Conservation (phyloP, 2,888 invertebrate genomes). For the Eudasyphora cyanicolor region DNA sequence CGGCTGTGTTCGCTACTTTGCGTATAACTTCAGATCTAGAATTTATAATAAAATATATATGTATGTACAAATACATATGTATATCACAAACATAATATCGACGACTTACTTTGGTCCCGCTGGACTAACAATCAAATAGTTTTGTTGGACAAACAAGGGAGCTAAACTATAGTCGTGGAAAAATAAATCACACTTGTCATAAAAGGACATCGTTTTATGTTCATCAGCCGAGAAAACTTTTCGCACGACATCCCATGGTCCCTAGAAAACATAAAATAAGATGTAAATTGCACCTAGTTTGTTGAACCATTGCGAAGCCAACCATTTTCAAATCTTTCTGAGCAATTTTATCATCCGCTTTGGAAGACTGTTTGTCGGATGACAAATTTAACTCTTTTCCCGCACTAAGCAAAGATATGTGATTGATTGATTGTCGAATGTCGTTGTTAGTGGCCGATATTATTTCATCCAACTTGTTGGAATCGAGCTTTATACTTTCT, state of each 20-base stretch:
- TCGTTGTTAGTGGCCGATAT: slow-evolving; percentile 95
- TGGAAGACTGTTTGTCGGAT: slow-evolving; percentile 81
- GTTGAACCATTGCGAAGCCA: slow-evolving; percentile 53
- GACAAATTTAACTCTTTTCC: slow-evolving; percentile 80
- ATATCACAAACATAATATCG: background rate
- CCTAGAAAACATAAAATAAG: slow-evolving; percentile 81
- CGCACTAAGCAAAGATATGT: slow-evolving; percentile 90
- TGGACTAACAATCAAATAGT: slow-evolving; percentile 92
- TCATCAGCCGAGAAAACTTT: slow-evolving; percentile 92
- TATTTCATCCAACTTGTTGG: slow-evolving; percentile 89
- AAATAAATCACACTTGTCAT: slow-evolving; percentile 94
- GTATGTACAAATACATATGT: background rate
- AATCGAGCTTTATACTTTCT: slow-evolving; percentile 90
- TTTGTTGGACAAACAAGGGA: slow-evolving; percentile 99
- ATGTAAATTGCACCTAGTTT: slow-evolving; percentile 3
- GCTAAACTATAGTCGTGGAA: slow-evolving; percentile 98
- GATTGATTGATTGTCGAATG: slow-evolving; percentile 94
- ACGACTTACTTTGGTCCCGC: slow-evolving; percentile 84
- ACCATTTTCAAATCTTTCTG: slow-evolving; percentile 93
- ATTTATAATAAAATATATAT: too few relatives aligned
- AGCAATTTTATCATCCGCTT: slow-evolving; percentile 81
- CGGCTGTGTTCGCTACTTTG: slow-evolving; percentile 89
- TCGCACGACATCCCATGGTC: slow-evolving; percentile 95
- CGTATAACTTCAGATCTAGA: slow-evolving; percentile 82
- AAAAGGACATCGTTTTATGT: slow-evolving; percentile 88